Evolutionary conservation across 2,113 vertebrate species (phyloP).

Genomic region (Psilopsiagon aymara): DNA sequence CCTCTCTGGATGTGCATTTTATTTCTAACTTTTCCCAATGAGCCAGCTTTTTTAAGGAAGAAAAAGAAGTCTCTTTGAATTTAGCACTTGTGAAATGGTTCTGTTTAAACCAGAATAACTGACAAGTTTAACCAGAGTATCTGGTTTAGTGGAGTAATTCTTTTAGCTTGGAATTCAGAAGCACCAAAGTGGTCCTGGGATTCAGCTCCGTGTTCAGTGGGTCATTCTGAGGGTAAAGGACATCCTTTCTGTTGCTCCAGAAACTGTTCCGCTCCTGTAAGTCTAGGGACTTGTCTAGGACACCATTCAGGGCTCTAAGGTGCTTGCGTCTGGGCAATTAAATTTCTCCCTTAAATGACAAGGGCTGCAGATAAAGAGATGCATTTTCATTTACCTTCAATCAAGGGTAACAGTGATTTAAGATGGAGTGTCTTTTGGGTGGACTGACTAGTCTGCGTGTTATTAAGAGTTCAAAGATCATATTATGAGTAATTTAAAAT

Average conservation of each 20-base stretch:
- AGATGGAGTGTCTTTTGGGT: neutral
- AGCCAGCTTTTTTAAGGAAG: neutral
- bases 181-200: neutral
- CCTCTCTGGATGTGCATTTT: neutral
- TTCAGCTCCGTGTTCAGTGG: neutral
- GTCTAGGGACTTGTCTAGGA: neutral
- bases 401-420: neutral
- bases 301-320: neutral
- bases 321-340: neutral
- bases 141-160: neutral
- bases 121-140: neutral
- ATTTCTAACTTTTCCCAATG: neutral
- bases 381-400: neutral
- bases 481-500: neutral
- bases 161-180: neutral
- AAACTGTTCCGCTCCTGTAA: neutral
- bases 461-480: neutral
- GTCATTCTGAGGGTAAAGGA: neutral
- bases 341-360: neutral
- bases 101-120: neutral
- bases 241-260: neutral
- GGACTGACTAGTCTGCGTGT: neutral
- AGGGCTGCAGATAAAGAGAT: neutral
- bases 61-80: neutral
- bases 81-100: neutral